phyloP scores from a whole-genome alignment of 2,797 vertebrate species.

The Erpetoichthys calabaricus region DNA sequence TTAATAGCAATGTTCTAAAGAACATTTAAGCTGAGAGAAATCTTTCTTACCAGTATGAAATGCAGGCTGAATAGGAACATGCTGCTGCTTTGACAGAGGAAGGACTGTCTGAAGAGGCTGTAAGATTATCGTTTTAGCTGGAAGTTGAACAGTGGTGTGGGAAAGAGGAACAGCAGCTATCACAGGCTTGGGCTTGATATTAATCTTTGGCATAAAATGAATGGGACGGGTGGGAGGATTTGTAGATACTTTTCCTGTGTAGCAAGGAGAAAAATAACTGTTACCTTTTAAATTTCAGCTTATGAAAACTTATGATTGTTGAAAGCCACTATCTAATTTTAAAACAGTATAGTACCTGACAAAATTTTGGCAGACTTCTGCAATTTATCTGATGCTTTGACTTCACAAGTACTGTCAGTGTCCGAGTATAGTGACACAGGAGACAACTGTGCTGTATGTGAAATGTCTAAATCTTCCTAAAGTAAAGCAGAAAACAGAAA shows the following conservation, averaged over 20 bases:
- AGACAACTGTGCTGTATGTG: slow-evolving; percentile 53
- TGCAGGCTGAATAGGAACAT: slow-evolving; percentile 67
- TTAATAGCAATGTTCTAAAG: too few species aligned
- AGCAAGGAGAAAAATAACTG: slow-evolving; percentile 1
- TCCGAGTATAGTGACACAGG: slow-evolving; percentile 71
- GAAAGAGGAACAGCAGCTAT: slow-evolving; percentile 64
- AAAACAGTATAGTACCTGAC: slow-evolving; percentile 33
- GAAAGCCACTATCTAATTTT: background rate
- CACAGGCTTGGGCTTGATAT: slow-evolving; percentile 73
- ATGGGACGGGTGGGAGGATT: slow-evolving; percentile 53
- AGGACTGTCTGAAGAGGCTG: slow-evolving; percentile 69
- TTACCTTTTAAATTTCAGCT: slow-evolving; percentile 8
- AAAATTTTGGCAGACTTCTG: slow-evolving; percentile 20
- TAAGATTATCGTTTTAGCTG: slow-evolving; percentile 78
- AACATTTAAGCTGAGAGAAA: too few species aligned
- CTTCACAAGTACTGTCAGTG: slow-evolving; percentile 46
- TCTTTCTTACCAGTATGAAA: slow-evolving; percentile 55
- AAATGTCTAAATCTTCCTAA: slow-evolving; percentile 70
- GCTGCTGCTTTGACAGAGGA: slow-evolving; percentile 58
- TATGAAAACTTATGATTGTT: background rate
- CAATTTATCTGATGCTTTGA: slow-evolving; percentile 36
- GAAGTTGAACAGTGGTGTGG: slow-evolving; percentile 45
- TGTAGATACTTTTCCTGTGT: slow-evolving; percentile 39
- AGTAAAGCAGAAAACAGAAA: slow-evolving; percentile 19
- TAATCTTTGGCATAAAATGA: slow-evolving; percentile 58